These are phyloP conservation scores for Leptopilina myrica DNA, from an alignment of 2,888 invertebrate species.

Conservation along the genomic window DNA sequence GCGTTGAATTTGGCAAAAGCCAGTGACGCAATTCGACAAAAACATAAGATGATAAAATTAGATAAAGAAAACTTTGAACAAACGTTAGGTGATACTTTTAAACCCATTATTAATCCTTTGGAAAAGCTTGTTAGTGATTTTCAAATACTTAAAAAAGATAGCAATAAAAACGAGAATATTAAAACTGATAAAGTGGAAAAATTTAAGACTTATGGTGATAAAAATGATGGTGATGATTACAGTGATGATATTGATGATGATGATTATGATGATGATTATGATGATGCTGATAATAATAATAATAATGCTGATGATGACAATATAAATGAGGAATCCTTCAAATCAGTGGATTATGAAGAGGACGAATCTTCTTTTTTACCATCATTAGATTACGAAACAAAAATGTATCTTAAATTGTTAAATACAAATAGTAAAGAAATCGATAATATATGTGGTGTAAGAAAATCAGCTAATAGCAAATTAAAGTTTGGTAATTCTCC, in stretches of 20 bases:
- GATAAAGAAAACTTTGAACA: slow-evolving; percentile 18
- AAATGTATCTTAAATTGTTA: neutral
- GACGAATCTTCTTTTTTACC: neutral
- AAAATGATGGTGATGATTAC: too few species aligned
- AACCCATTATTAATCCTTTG: neutral
- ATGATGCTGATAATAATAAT: neutral
- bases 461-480: neutral
- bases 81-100: slow-evolving; percentile 8
- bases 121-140: slow-evolving; percentile 4
- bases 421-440: slow-evolving; percentile 4
- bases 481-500: slow-evolving; percentile 3
- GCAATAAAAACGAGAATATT: neutral
- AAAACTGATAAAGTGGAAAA: too few species aligned
- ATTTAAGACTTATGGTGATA: too few species aligned
- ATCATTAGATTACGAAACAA: neutral
- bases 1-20: slow-evolving; percentile 15
- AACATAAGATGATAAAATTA: slow-evolving; percentile 47
- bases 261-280: too few species aligned
- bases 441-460: neutral
- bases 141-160: slow-evolving; percentile 22
- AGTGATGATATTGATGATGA: too few species aligned
- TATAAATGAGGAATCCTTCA: neutral
- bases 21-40: slow-evolving; percentile 48
- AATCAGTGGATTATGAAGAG: neutral
- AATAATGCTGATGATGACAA: neutral